Base-by-base conservation (phyloP, 2,797 vertebrate species). In the Sitta carolinensis region DNA sequence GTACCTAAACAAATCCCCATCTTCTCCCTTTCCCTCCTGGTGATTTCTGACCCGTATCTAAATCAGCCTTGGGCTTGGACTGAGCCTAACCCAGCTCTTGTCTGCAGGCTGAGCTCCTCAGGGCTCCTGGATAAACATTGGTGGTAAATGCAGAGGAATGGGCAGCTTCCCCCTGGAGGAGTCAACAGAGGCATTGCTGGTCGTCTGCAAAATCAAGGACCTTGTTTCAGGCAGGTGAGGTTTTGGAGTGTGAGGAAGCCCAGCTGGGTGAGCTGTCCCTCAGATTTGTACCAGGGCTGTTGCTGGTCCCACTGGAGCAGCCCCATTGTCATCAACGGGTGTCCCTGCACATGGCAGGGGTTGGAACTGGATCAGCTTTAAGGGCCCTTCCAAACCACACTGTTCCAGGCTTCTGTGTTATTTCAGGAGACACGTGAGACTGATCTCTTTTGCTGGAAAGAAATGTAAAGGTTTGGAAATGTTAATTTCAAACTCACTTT, bases 61-160 rank as follows among this genome's bases (percentile, higher is more conserved):
- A 78, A 78, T 57, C 12, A 75, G 26, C 51, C n/a, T 48, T 8
- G 18, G 38, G 22, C 18, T 74, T 48, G n/a, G 54, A 17, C 47
- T 61, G 50, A 64, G 25, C 38, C 32, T 59, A 52, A 67, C 21
- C 19, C 70, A 68, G 29, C 7, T 6, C 14, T 50, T 52, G 9
- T 25, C 30, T 40, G 59, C 19, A 64, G 34, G 34, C 11, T 73
- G 54, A 81, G 57, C 26, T 62, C 40, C 38, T 15, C 32, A 55
- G 11, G 23, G 22, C 8, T 74, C 22, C 48, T 17, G 48, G 30
- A 48, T 11, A 38, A 58, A 51, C 1, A 10, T 52, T 14, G 6
- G 32, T 73, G 68, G 48, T 34, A 75, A 87, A 61, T 0, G 0
- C n/a, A 54, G n/a, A 70, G 61, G 27, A 70, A 75, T 0, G 7